A percentile compares a stretch with the other conserved stretches of the same genome.
phyloP scores from a whole-genome alignment of 1,140 invertebrate species.

The Patella vulgata region DNA sequence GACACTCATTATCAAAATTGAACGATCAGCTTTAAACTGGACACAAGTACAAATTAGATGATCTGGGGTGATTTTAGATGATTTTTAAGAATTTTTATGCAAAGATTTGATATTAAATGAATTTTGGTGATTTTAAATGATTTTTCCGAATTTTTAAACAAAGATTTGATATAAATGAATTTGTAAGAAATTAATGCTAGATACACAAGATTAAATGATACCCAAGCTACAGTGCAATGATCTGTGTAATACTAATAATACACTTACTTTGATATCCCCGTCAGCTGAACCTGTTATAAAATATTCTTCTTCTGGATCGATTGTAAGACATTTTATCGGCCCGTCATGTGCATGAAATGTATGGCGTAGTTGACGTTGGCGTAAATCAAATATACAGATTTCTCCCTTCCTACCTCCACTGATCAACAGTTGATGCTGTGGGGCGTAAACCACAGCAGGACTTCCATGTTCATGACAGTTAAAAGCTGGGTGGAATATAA shows the following conservation, averaged over 20 bases:
- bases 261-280: constrained; percentile 94
- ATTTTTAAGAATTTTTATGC: no score
- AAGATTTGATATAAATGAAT: no score
- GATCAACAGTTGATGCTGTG: constrained; percentile 86
- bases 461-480: constrained; percentile 93
- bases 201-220: no score
- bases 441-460: constrained; percentile 87
- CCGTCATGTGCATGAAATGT: constrained; percentile 92
- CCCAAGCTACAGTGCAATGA: no score
- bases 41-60: no score
- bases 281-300: constrained; percentile 98
- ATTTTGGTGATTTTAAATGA: no score
- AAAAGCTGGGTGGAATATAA: constrained; percentile 74
- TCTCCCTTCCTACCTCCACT: constrained; percentile 96
- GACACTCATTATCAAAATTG: no score
- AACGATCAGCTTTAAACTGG: no score
- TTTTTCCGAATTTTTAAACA: no score
- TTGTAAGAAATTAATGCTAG: no score
- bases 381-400: constrained; percentile 88
- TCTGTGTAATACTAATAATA: not conserved
- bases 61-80: no score
- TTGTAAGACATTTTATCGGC: constrained; percentile 91
- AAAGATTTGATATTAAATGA: no score
- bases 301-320: constrained; percentile 95
- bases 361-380: constrained; percentile 87